These are phyloP conservation scores for Melipona beecheii DNA, from an alignment of 2,888 invertebrate genomes.

Conservation along the genomic window DNA sequence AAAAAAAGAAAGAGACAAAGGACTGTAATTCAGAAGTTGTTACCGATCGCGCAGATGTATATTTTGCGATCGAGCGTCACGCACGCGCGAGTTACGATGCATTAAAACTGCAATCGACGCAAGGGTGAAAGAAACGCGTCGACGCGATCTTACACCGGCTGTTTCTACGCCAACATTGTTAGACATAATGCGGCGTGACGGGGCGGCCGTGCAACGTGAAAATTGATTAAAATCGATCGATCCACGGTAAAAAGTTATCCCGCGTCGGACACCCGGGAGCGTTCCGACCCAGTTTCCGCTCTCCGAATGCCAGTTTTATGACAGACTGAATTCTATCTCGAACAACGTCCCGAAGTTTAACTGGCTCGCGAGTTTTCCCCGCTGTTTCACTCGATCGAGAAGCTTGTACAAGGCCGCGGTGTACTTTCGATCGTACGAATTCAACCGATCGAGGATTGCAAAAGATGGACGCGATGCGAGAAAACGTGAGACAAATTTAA, in stretches of 20 bases:
- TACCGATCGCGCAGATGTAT: background rate
- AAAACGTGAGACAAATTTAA: background rate
- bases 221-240: slow-evolving; percentile 39
- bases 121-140: background rate
- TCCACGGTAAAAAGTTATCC: background rate
- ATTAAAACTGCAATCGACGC: slow-evolving; percentile 24
- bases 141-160: slow-evolving; percentile 10
- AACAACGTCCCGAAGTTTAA: slow-evolving; percentile 6
- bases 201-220: background rate
- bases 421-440: background rate
- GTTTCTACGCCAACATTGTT: background rate
- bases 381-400: background rate
- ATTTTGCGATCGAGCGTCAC: slow-evolving; percentile 4
- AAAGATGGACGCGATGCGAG: background rate
- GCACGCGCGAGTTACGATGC: background rate
- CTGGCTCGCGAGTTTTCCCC: background rate
- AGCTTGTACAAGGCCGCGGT: background rate
- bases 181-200: background rate
- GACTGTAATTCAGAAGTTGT: slow-evolving; percentile 21
- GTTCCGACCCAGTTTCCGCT: slow-evolving; percentile 14
- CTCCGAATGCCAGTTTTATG: slow-evolving; percentile 13
- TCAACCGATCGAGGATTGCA: background rate
- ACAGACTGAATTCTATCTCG: slow-evolving; percentile 30
- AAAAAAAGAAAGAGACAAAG: background rate
- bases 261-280: background rate